A percentile compares a stretch with the other conserved stretches of the same genome.
These are phyloP conservation scores for Melanotaenia trifasciata DNA, from an alignment of 2,797 vertebrate species.

Conservation along the genomic window DNA sequence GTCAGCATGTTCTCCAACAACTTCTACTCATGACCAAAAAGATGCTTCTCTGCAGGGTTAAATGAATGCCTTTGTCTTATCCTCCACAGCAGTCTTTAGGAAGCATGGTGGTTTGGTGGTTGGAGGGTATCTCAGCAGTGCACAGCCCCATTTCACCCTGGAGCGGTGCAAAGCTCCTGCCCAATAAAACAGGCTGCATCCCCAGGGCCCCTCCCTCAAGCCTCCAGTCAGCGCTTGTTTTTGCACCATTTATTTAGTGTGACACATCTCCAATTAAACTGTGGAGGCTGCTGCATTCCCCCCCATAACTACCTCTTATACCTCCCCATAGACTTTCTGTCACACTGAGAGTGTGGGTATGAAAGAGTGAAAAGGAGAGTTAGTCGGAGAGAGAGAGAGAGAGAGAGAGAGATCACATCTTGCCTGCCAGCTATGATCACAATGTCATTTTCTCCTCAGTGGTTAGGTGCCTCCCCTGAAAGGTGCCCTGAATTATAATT, in stretches of 20 bases:
- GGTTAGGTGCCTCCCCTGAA: conserved; percentile 76
- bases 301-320: conserved; percentile 87
- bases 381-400: conserved; percentile 66
- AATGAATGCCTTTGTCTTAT: conserved; percentile 73
- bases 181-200: conserved; percentile 85
- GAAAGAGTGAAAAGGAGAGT: conserved; percentile 75
- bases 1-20: conserved; percentile 55
- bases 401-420: conserved; percentile 78
- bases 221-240: conserved; percentile 86
- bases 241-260: conserved; percentile 90
- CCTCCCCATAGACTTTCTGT: conserved; percentile 86
- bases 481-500: conserved; percentile 85
- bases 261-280: conserved; percentile 90
- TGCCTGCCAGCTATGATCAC: conserved; percentile 86
- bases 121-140: conserved; percentile 77
- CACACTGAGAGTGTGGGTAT: conserved; percentile 81
- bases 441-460: conserved; percentile 83
- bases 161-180: conserved; percentile 83
- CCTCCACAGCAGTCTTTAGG: conserved; percentile 60
- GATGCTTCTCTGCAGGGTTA: conserved; percentile 44
- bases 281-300: conserved; percentile 86
- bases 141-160: conserved; percentile 81
- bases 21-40: conserved; percentile 42
- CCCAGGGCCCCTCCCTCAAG: conserved; percentile 84
- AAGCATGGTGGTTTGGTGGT: conserved; percentile 73